These are phyloP conservation scores for Noctua pronuba DNA, from an alignment of 2,888 invertebrate genomes.

Conservation along the genomic window DNA sequence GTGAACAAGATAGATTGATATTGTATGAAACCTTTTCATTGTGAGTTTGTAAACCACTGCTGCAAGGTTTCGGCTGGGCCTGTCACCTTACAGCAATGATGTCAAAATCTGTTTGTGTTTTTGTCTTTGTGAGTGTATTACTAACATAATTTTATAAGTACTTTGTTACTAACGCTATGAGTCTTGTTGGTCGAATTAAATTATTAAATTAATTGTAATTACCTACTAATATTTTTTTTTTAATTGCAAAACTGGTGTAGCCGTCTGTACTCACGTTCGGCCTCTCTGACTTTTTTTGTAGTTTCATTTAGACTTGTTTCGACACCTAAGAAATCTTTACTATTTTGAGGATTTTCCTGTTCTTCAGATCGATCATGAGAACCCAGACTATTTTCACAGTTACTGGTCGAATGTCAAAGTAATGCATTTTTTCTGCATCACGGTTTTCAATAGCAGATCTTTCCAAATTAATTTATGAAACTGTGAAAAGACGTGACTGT, in stretches of 20 bases:
- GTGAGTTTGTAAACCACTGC: no score
- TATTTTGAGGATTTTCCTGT: constrained; percentile 5
- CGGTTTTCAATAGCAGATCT: constrained; percentile 3
- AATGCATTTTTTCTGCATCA: constrained; percentile 21
- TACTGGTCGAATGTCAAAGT: not conserved
- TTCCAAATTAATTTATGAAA: constrained; percentile 1
- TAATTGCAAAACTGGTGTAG: not conserved
- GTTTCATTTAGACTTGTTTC: not conserved
- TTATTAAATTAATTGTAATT: no score
- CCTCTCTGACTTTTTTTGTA: not conserved
- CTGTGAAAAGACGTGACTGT: constrained; percentile 6
- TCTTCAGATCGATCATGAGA: not conserved
- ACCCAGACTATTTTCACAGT: not conserved
- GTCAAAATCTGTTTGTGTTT: no score
- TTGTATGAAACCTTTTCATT: constrained; percentile 9
- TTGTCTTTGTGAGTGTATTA: no score
- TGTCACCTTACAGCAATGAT: no score
- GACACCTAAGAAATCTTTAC: not conserved
- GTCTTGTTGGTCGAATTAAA: no score
- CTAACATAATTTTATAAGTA: no score
- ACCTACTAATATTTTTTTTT: not conserved
- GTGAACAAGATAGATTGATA: constrained; percentile 27
- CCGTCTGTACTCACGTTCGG: not conserved
- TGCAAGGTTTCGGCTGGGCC: no score
- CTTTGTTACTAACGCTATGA: no score